A percentile compares a stretch with the other conserved stretches of the same genome.
These are phyloP conservation scores for Platerodrilus igneus DNA, from an alignment of 2,888 invertebrate genomes.

Conservation along the genomic window DNA sequence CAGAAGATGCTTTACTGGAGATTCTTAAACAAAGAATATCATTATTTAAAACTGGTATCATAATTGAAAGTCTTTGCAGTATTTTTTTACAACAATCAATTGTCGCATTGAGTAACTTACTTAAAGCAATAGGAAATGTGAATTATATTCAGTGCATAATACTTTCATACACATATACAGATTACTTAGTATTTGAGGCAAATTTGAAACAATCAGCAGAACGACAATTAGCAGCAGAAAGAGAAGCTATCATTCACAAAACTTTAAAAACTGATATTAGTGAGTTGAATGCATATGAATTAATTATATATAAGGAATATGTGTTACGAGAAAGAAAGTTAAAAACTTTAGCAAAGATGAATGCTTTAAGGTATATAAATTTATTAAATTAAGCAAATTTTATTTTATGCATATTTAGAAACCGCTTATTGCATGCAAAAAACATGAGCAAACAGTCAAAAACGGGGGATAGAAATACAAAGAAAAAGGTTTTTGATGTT, in stretches of 20 bases:
- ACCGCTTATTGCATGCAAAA: slow-evolving; percentile 8
- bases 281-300: slow-evolving; percentile 28
- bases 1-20: slow-evolving; percentile 31
- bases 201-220: slow-evolving; percentile 20
- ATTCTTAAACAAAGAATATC: slow-evolving; percentile 32
- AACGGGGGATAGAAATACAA: no score
- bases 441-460: slow-evolving; percentile 3
- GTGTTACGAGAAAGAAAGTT: slow-evolving; percentile 30
- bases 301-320: slow-evolving; percentile 26
- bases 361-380: slow-evolving; percentile 25
- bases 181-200: slow-evolving; percentile 7
- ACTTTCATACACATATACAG: slow-evolving; percentile 23
- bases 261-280: slow-evolving; percentile 30
- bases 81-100: slow-evolving; percentile 35
- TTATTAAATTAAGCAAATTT: background rate
- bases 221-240: slow-evolving; percentile 24
- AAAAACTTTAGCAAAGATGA: slow-evolving; percentile 19
- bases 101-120: slow-evolving; percentile 33
- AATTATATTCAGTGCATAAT: slow-evolving; percentile 38
- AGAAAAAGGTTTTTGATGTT: no score
- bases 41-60: slow-evolving; percentile 29
- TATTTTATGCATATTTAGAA: slow-evolving; percentile 5
- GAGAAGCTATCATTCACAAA: slow-evolving; percentile 19
- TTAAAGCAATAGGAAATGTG: slow-evolving; percentile 37
- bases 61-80: slow-evolving; percentile 41